Base-by-base conservation (phyloP, 2,797 vertebrate genomes). In the Calcarius lapponicus region DNA sequence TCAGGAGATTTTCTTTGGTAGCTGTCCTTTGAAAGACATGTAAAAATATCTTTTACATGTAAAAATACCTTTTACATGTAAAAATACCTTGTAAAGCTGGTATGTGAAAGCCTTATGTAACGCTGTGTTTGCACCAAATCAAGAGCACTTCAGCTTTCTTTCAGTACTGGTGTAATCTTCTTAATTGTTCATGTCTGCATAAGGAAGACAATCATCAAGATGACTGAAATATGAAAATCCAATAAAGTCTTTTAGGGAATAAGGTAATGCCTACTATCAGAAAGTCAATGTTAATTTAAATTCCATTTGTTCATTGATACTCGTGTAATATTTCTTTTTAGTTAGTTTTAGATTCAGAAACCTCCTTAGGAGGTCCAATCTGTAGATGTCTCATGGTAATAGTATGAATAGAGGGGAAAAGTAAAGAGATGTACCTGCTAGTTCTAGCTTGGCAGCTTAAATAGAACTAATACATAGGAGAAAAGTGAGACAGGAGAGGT, bases 231-330 rank as follows among this genome's bases (percentile, higher is more conserved):
- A 45, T 42, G 34, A 29, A 60, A 40, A 20, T 69, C 60, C 34
- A n/a, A 92, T 81, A 67, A 40, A 65, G 32, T 83, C 48, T 84
- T 90, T 38, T 62, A 11, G n/a, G n/a, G 24, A 82, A 80, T 73
- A 60, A 70, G 25, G 38, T 62, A 87, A 87, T 91, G n/a, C 64
- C 69, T 88, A 17, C 43, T 66, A 51, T 67, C 69, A 93, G 47
- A 53, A 54, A 73, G 21, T 21, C 80, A 60, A 58, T 40, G 28
- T 47, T 88, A 57, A 38, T 90, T 97, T 97, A 72, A 95, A 96
- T 97, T 95, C 76, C 56, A 60, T 90, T 97, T 97, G 22, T 78
- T 94, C 84, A 71, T 34, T 92, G 74, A 66, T 80, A 76, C 8
- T 93, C 32, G 11, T 47, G 36, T 85, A 79, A 80, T 72, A 66